Evolutionary conservation across 2,888 invertebrate species (phyloP).

Genomic region (Drosophila maculinotata): DNA sequence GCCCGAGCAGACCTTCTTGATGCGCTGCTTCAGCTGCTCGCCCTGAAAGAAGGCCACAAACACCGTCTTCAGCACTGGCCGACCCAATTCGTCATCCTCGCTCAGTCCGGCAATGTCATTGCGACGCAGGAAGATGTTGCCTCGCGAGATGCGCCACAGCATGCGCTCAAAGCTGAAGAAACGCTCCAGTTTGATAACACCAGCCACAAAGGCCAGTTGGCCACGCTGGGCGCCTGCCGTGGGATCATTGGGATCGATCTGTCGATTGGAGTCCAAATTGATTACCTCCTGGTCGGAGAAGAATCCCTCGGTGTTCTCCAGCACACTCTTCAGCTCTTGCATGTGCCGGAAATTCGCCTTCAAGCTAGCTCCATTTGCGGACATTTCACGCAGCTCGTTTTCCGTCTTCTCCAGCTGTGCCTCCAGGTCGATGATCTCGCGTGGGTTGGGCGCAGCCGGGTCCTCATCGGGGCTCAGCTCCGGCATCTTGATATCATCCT

Average conservation of each 20-base stretch:
- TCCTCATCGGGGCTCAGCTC: conserved; percentile 88
- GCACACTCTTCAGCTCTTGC: conserved; percentile 95
- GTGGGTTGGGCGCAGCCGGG: conserved; percentile 90
- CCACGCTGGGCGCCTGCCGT: conserved; percentile 80
- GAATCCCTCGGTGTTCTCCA: conserved; percentile 93
- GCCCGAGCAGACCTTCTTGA: conserved; percentile 95
- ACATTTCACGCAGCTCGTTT: conserved; percentile 96
- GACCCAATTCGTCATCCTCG: conserved; percentile 90
- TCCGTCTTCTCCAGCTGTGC: conserved; percentile 98
- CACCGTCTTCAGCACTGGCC: conserved; percentile 91
- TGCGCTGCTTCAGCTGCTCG: conserved; percentile 92
- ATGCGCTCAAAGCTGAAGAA: conserved; percentile 94
- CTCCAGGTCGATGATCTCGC: conserved; percentile 91
- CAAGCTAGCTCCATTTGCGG: conserved; percentile 95
- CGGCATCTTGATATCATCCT: conserved; percentile 90
- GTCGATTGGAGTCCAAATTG: conserved; percentile 85
- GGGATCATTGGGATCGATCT: conserved; percentile 90
- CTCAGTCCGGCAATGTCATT: conserved; percentile 90
- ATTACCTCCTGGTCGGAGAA: conserved; percentile 82
- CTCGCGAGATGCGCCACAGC: conserved; percentile 94
- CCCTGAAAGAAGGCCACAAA: conserved; percentile 94
- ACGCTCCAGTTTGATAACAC: conserved; percentile 92
- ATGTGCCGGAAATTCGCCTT: conserved; percentile 96
- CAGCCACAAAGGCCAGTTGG: conserved; percentile 90
- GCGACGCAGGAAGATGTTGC: conserved; percentile 93